A percentile compares a stretch with the other conserved stretches of the same genome.
These are phyloP conservation scores for Netelia virgata DNA, from an alignment of 2,888 invertebrate species.

Conservation along the genomic window DNA sequence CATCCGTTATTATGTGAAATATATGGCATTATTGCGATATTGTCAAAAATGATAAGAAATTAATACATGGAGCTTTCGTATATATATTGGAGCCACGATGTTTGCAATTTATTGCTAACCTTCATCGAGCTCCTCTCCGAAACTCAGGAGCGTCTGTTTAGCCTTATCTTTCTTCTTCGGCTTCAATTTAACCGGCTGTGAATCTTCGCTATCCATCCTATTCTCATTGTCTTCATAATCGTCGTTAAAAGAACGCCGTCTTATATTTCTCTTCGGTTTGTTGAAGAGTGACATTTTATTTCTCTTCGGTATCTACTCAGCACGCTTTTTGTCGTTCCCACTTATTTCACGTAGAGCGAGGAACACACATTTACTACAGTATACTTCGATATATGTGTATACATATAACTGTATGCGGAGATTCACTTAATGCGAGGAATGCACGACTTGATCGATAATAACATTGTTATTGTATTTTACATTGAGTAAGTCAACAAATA, in stretches of 20 bases:
- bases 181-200: slow-evolving; percentile 85
- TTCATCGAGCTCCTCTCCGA: slow-evolving; percentile 88
- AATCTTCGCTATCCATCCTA: slow-evolving; percentile 85
- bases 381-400: background rate
- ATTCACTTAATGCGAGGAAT: slow-evolving; percentile 28
- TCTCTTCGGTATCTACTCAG: background rate
- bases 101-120: slow-evolving; percentile 73
- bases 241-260: slow-evolving; percentile 90
- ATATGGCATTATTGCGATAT: background rate
- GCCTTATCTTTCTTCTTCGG: slow-evolving; percentile 86
- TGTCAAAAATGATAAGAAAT: background rate
- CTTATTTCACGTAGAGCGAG: slow-evolving; percentile 25
- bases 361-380: background rate
- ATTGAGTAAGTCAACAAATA: slow-evolving; percentile 19
- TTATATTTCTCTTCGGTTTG: slow-evolving; percentile 94
- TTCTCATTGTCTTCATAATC: slow-evolving; percentile 89
- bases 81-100: background rate
- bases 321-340: slow-evolving; percentile 18
- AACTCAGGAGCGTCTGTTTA: slow-evolving; percentile 91
- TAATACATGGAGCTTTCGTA: no score
- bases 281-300: slow-evolving; percentile 93
- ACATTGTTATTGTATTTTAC: slow-evolving; percentile 42
- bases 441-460: slow-evolving; percentile 29
- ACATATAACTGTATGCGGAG: slow-evolving; percentile 2
- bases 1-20: background rate